Percentiles rank a stretch among this genome's conserved stretches.
phyloP scores from a whole-genome alignment of 2,113 vertebrate species.

The Chaetura pelagica region DNA sequence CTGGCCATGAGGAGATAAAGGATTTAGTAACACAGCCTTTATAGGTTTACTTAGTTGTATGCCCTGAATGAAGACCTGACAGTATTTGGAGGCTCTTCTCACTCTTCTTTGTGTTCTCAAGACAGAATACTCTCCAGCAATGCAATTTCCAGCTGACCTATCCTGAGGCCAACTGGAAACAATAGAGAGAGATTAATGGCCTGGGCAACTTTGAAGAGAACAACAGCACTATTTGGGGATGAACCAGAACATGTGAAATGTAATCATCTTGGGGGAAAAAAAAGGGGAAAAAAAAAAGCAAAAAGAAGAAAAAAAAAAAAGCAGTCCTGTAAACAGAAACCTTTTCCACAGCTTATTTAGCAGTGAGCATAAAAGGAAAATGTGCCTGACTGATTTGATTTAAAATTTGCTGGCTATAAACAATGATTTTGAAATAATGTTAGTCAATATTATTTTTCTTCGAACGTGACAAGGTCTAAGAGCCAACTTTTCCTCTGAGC shows the following conservation, averaged over 20 bases:
- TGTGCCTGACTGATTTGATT: slow-evolving; percentile 13
- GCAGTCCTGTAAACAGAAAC: slow-evolving; percentile 10
- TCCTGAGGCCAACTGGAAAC: slow-evolving; percentile 47
- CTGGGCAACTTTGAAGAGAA: slow-evolving; percentile 49
- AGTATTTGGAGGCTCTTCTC: slow-evolving; percentile 3
- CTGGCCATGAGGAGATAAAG: slow-evolving; percentile 7
- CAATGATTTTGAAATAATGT: slow-evolving; percentile 37
- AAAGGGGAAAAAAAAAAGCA: too few relatives aligned
- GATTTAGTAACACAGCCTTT: background rate
- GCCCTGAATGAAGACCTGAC: background rate
- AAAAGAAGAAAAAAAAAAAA: background rate
- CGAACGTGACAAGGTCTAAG: slow-evolving; percentile 4
- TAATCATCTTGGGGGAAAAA: background rate
- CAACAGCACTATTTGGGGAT: slow-evolving; percentile 29
- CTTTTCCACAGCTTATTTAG: slow-evolving; percentile 10
- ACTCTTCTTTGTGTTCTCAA: background rate
- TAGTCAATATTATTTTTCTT: slow-evolving; percentile 46
- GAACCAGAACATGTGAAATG: background rate
- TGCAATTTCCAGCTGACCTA: slow-evolving; percentile 51
- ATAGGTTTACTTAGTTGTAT: background rate
- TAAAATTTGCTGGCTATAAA: slow-evolving; percentile 40
- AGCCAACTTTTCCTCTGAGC: slow-evolving; percentile 31
- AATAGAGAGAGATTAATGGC: slow-evolving; percentile 49
- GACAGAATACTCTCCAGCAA: slow-evolving; percentile 27
- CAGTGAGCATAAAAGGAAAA: background rate